Evolutionary conservation across 2,113 vertebrate species (phyloP).

Genomic region (Rhadina sibilatrix): DNA sequence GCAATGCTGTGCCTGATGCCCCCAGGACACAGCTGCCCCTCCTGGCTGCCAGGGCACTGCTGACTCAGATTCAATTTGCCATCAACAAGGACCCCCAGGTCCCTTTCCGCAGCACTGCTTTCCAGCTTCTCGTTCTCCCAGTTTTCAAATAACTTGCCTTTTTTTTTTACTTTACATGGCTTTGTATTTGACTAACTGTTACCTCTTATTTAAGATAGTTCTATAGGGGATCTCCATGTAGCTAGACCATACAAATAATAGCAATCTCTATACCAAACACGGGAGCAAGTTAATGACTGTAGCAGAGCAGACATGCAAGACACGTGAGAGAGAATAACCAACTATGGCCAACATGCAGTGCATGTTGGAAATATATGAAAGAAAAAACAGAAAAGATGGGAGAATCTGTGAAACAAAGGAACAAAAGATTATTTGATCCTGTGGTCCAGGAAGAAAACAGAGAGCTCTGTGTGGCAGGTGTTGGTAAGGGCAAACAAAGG

Average conservation of each 20-base stretch:
- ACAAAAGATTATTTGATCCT: not conserved
- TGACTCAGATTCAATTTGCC: not conserved
- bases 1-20: rapidly evolving
- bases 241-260: not conserved
- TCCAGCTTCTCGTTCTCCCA: not conserved
- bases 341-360: not conserved
- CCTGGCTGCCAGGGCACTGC: not conserved
- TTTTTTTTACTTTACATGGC: not conserved
- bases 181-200: not conserved
- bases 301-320: not conserved
- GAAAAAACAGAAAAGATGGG: not conserved
- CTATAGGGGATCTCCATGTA: not conserved
- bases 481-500: not conserved
- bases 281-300: not conserved
- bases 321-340: not conserved
- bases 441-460: not conserved
- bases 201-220: not conserved
- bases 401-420: not conserved
- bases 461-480: not conserved
- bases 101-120: rapidly evolving
- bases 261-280: not conserved
- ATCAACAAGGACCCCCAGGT: rapidly evolving
- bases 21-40: rapidly evolving
- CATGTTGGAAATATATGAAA: not conserved
- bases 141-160: not conserved